These are phyloP conservation scores for Erethizon dorsatum DNA, from an alignment of 2,797 vertebrate species.

Conservation along the genomic window DNA sequence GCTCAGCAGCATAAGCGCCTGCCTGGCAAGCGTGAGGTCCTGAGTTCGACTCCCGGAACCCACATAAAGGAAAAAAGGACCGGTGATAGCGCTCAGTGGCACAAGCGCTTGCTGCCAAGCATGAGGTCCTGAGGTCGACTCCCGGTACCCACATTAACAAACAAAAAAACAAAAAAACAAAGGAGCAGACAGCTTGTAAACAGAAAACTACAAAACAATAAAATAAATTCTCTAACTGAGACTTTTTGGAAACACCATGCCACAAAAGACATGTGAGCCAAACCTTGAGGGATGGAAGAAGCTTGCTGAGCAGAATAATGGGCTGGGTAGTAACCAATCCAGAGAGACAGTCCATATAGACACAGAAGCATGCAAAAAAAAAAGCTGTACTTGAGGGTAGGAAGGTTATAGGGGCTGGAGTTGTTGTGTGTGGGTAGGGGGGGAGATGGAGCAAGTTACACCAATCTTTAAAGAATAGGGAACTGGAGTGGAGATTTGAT, in stretches of 20 bases:
- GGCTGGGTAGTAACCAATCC: background rate
- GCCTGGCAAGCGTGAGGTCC: too few species aligned
- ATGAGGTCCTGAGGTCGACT: too few species aligned
- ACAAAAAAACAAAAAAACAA: background rate
- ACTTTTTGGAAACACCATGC: background rate
- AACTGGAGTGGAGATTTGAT: background rate
- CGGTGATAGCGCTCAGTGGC: too few species aligned
- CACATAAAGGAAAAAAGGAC: too few species aligned
- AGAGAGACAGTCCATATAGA: background rate
- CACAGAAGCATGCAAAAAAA: background rate
- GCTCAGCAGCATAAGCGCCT: too few species aligned
- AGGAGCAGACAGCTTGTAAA: background rate
- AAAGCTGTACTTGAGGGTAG: background rate
- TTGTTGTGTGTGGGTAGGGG: background rate
- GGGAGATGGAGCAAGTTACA: background rate
- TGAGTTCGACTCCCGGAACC: too few species aligned
- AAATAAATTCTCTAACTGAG: background rate
- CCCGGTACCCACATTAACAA: too few species aligned
- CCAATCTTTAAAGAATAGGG: constrained; percentile 37
- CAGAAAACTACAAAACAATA: background rate
- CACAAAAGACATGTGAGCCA: background rate
- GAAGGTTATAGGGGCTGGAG: background rate
- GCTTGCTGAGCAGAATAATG: background rate
- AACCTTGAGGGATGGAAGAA: background rate
- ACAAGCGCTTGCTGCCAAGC: too few species aligned